A percentile compares a stretch with the other conserved stretches of the same genome.
These are phyloP conservation scores for Amblyjoppa proteus DNA, from an alignment of 2,888 invertebrate species.

Conservation along the genomic window DNA sequence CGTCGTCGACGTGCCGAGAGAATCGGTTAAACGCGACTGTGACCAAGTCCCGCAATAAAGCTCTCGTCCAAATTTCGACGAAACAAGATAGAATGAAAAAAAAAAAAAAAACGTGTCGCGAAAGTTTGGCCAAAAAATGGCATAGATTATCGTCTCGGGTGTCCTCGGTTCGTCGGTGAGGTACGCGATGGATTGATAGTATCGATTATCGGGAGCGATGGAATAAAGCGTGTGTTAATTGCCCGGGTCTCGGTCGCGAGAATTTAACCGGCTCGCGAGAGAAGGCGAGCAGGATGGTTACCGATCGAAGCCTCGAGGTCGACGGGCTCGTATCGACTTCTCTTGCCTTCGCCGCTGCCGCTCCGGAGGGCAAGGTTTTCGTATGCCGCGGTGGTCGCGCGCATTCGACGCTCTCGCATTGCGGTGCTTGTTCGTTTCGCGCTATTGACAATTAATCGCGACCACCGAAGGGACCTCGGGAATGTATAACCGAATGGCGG, in stretches of 20 bases:
- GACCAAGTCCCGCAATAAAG: slow-evolving; percentile 9
- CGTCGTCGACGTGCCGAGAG: slow-evolving; percentile 43
- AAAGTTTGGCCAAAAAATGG: slow-evolving; percentile 3
- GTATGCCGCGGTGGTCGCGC: slow-evolving; percentile 14
- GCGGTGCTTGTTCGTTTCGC: slow-evolving; percentile 20
- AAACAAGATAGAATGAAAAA: neutral
- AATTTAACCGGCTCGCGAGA: slow-evolving; percentile 38
- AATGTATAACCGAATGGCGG: slow-evolving; percentile 28
- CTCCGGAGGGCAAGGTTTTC: slow-evolving; percentile 41
- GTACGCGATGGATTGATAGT: slow-evolving; percentile 33
- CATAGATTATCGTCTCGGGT: neutral
- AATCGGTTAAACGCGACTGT: slow-evolving; percentile 27
- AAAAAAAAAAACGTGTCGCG: neutral
- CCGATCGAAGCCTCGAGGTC: slow-evolving; percentile 63
- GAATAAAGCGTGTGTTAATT: slow-evolving; percentile 54
- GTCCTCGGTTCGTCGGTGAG: neutral
- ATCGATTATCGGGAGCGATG: slow-evolving; percentile 51
- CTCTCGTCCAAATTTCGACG: neutral
- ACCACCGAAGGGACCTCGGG: slow-evolving; percentile 28
- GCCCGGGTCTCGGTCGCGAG: slow-evolving; percentile 19
- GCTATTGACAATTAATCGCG: slow-evolving; percentile 54
- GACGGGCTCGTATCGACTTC: slow-evolving; percentile 56
- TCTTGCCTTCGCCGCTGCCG: slow-evolving; percentile 35
- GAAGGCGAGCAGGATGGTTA: slow-evolving; percentile 62
- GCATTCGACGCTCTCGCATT: slow-evolving; percentile 23